Evolutionary conservation across 2,888 invertebrate species (phyloP).

Genomic region (Epiblema foenella): DNA sequence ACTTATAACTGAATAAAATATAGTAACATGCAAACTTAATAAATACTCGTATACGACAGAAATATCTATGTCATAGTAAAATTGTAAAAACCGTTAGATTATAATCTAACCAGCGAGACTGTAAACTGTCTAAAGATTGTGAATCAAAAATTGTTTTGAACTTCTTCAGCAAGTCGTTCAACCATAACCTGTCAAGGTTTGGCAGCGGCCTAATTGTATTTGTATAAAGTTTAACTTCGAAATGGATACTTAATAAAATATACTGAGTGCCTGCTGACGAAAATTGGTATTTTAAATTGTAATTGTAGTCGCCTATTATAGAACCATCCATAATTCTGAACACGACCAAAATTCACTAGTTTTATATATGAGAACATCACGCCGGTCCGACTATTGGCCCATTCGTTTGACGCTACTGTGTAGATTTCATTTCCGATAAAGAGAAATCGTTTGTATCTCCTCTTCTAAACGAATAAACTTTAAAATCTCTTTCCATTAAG

Average conservation of each 20-base stretch:
- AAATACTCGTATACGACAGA: too few species aligned
- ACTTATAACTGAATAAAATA: too few species aligned
- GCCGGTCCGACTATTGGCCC: not conserved
- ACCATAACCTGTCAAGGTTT: too few species aligned
- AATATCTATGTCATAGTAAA: too few species aligned
- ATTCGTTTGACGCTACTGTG: slow-evolving; percentile 19
- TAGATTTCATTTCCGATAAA: slow-evolving; percentile 30
- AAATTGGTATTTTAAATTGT: not conserved
- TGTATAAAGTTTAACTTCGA: too few species aligned
- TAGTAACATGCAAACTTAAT: too few species aligned
- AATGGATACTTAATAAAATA: not conserved
- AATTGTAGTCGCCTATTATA: too few species aligned
- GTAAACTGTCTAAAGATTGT: too few species aligned
- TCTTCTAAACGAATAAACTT: slow-evolving; percentile 17
- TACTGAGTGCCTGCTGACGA: not conserved
- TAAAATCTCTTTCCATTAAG: slow-evolving; percentile 2
- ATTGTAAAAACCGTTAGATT: too few species aligned
- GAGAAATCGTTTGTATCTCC: slow-evolving; percentile 11
- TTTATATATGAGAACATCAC: slow-evolving; percentile 1
- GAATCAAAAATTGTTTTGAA: too few species aligned
- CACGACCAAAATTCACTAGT: not conserved
- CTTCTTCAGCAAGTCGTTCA: not conserved
- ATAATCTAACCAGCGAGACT: too few species aligned
- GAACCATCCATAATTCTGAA: not conserved
- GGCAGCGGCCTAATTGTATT: too few species aligned